These are phyloP conservation scores for Rhagoletis pomonella DNA, from an alignment of 1,140 invertebrate species.

Conservation along the genomic window DNA sequence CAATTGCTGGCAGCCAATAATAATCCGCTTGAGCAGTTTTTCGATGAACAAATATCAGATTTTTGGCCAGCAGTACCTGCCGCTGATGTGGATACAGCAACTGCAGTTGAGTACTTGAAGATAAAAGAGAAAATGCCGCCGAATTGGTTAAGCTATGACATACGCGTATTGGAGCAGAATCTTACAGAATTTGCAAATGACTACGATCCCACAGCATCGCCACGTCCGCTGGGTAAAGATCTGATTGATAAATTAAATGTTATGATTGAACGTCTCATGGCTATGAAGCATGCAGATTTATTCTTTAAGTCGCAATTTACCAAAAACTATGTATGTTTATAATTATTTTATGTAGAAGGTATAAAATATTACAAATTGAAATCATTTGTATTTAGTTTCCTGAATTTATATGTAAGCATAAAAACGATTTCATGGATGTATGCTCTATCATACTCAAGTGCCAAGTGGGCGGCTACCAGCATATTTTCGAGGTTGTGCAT, in stretches of 20 bases:
- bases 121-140: conserved; percentile 53
- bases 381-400: conserved; percentile 66
- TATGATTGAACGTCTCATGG: conserved; percentile 62
- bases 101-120: conserved; percentile 52
- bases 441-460: conserved; percentile 71
- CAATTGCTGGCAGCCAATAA: neutral
- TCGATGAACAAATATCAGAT: conserved; percentile 53
- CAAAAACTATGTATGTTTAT: conserved; percentile 68
- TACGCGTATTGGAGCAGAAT: conserved; percentile 56
- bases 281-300: conserved; percentile 62
- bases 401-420: conserved; percentile 64
- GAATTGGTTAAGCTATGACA: conserved; percentile 58
- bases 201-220: conserved; percentile 54
- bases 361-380: too few species aligned
- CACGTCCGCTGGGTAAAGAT: conserved; percentile 59
- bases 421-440: conserved; percentile 71
- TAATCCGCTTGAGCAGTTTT: conserved; percentile 52
- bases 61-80: conserved; percentile 53
- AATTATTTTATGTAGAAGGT: neutral
- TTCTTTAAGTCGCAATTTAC: conserved; percentile 71
- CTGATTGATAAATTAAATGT: conserved; percentile 61
- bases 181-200: conserved; percentile 54
- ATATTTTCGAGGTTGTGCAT: conserved; percentile 72
- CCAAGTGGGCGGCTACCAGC: conserved; percentile 70
- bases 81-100: neutral